Percentiles rank a stretch among this genome's conserved stretches.
Conservation (phyloP, 2,113 vertebrate species). For the Corydoras sp. region DNA sequence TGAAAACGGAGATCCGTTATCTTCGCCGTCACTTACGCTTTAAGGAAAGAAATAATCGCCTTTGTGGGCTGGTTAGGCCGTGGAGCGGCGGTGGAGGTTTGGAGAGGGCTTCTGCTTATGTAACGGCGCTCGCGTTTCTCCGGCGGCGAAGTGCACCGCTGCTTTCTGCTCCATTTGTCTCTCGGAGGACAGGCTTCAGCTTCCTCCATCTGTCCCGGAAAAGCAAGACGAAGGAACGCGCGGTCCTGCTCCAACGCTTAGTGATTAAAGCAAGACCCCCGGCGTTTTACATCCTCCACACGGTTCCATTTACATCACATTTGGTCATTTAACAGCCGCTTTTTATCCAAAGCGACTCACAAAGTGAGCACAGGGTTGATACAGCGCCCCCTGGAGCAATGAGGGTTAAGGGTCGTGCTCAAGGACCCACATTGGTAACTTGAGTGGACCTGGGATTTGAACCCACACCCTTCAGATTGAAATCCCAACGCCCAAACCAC, state of each 20-base stretch:
- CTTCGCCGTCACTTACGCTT: not conserved
- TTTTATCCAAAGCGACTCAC: too few species aligned
- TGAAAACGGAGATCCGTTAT: not conserved
- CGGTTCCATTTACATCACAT: too few species aligned
- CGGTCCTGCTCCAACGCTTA: not conserved
- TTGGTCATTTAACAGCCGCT: too few species aligned
- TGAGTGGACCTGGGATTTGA: too few species aligned
- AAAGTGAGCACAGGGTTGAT: too few species aligned
- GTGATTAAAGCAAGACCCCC: not conserved
- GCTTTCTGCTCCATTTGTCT: conserved; percentile 11
- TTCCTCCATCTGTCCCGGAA: conserved; percentile 29
- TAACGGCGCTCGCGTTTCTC: not conserved
- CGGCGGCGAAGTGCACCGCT: conserved; percentile 14
- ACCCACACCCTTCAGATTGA: too few species aligned
- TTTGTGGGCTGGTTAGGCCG: too few species aligned
- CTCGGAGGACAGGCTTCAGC: conserved; percentile 13
- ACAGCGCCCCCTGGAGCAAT: too few species aligned
- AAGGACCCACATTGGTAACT: too few species aligned
- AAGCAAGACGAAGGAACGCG: not conserved
- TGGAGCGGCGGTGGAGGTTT: not conserved
- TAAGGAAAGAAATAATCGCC: not conserved
- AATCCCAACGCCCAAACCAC: too few species aligned
- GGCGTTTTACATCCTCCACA: not conserved
- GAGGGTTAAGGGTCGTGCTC: too few species aligned
- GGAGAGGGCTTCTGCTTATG: not conserved